Evolutionary conservation across 1,140 invertebrate genomes (phyloP), one percentile per base, ranked within the genome.

Genomic region (Helicoverpa armigera): DNA sequence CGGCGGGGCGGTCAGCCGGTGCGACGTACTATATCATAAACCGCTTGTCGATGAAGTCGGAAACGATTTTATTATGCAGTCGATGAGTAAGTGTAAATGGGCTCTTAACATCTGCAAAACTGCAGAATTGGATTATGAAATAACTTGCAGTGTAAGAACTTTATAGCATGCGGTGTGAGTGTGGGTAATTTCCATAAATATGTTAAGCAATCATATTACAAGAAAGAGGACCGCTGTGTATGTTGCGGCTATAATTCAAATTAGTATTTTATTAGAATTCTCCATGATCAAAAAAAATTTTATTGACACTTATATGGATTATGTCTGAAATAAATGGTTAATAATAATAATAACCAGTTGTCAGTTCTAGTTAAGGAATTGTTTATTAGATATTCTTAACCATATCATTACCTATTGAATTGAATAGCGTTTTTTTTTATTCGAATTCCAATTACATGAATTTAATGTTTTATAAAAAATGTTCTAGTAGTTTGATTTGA

Each of bases 311-410:
- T 53, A 11, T 53, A 53, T 53, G 51, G 51, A 53, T 53, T 53
- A 53, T 53, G 51, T 53, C 51, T n/a, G 51, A 53, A 53, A 53
- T 53, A 53, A 53, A 53, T 53, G 51, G 51, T 12, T 53, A 53
- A n/a, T 53, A 53, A 53, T 53, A 53, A 53, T 53, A 53, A 53
- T 53, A 53, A 53, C 51, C 51, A 53, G 51, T 53, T 53, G 51
- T 53, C 51, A 53, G 51, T 53, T 53, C 51, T 53, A 53, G 51
- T 53, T 53, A 53, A 53, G 51, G 51, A 53, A 53, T 53, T 53
- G 51, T 53, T 53, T 53, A 53, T 13, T 7, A 53, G 51, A 53
- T 53, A 53, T 53, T 53, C 51, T 53, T 53, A 53, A 53, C 11
- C 51, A 53, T n/a, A 53, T 53, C 51, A 53, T 53, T 53, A 53